Base-by-base conservation (phyloP, 1,140 invertebrate genomes). In the Yoshiicerus persimilis region DNA sequence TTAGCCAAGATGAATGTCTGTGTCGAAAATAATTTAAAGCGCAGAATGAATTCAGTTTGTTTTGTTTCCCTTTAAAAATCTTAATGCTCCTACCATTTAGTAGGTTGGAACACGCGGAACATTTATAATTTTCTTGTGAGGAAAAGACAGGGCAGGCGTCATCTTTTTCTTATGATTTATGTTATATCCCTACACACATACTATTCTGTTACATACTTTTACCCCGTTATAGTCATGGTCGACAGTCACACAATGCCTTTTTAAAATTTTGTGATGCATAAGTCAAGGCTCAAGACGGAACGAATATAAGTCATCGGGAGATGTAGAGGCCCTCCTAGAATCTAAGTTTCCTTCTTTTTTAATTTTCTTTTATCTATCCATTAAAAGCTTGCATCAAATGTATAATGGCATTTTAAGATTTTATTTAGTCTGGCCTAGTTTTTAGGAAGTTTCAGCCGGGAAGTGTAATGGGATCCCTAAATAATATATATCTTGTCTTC, bases 31-130 rank as follows among this genome's bases (percentile, higher is more conserved):
- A 80, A 80, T 36, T 80, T 80, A 80, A 38, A 80, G 75, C 75
- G 27, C 32, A n/a, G 75, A 80, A 80, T 32, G 75, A 80, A 80
- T 36, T 80, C 75, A 30, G 75, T 80, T 80, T 80, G 75, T 80
- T 80, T 80, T 80, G 75, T 80, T 80, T 80, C 75, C 34, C 30
- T 80, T 80, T 80, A 80, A 80, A 77, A 80, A 80, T 80, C 75
- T 38, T 80, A 80, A 80, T 80, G 75, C 32, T 38, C 75, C 13
- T n/a, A n/a, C 30, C 75, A 80, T 80, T 80, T 80, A 80, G 75
- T 16, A 80, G 75, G 38, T 80, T 34, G 38, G 75, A 38, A 80
- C 25, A 30, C 66, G 30, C 30, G 27, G 25, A 13, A 30, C 66
- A 70, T 70, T 70, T 70, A 70, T 70, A 70, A 70, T 70, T 70